Conservation (phyloP, 2,797 vertebrate species). For the Smutsia temminckii region DNA sequence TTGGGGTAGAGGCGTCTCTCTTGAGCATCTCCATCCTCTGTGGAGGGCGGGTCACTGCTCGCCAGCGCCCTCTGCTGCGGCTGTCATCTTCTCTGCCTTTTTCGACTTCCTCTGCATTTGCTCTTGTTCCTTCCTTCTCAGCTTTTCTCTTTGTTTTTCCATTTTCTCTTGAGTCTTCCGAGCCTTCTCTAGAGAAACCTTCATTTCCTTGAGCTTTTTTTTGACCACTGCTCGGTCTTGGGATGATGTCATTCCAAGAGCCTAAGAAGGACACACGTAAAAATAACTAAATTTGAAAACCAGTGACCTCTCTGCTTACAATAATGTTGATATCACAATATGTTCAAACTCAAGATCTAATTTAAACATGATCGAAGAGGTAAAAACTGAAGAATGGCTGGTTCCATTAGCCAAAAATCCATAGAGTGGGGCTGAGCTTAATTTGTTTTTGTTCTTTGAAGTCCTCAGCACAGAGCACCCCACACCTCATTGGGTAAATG, state of each 20-base stretch:
- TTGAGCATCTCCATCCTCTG: neutral
- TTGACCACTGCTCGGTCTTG: constrained; percentile 94
- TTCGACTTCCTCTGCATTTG: constrained; percentile 87
- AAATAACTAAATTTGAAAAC: neutral
- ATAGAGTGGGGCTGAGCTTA: neutral
- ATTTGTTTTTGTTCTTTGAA: neutral
- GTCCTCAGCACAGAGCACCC: neutral
- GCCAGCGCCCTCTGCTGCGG: constrained; percentile 82
- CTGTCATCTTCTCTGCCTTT: constrained; percentile 83
- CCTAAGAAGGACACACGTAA: constrained; percentile 73
- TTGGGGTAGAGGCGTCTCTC: neutral
- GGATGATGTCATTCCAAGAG: constrained; percentile 92
- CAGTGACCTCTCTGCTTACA: neutral
- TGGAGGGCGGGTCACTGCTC: constrained; percentile 82
- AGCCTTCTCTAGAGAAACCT: constrained; percentile 92
- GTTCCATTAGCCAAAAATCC: neutral
- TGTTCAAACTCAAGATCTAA: neutral
- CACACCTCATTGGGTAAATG: neutral
- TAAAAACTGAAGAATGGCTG: neutral
- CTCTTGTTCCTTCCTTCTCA: constrained; percentile 90
- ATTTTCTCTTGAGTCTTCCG: constrained; percentile 93
- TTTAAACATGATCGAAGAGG: neutral
- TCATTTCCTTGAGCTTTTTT: constrained; percentile 97
- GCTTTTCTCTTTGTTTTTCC: constrained; percentile 93
- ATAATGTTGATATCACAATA: neutral